Evolutionary conservation across 2,888 invertebrate species (phyloP).

Genomic region (Nipponacmea schrenckii): DNA sequence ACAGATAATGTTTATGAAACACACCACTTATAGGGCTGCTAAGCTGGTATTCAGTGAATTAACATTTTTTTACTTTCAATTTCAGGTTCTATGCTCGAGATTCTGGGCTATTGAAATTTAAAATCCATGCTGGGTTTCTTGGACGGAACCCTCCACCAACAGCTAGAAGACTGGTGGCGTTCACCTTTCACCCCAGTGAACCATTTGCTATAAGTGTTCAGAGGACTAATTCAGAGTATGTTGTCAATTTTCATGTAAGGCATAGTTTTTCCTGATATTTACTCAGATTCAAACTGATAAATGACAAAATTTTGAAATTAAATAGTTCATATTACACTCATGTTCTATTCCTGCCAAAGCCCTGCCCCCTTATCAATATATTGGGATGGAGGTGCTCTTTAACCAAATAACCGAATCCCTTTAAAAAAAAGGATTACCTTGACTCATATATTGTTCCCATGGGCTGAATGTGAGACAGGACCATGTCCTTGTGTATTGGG

Average conservation of each 20-base stretch:
- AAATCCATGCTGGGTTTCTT: slow-evolving; percentile 75
- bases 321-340: too few relatives aligned
- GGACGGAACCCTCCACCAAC: slow-evolving; percentile 72
- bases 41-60: neutral
- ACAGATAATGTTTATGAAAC: neutral
- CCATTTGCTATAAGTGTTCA: slow-evolving; percentile 96
- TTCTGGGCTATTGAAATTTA: slow-evolving; percentile 81
- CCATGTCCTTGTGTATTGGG: too few relatives aligned
- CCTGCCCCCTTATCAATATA: too few relatives aligned
- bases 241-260: slow-evolving; percentile 93
- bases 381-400: too few relatives aligned
- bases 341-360: too few relatives aligned
- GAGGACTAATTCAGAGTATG: slow-evolving; percentile 89
- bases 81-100: slow-evolving; percentile 86
- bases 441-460: too few relatives aligned
- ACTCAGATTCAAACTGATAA: too few relatives aligned
- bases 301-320: too few relatives aligned
- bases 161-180: slow-evolving; percentile 85
- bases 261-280: slow-evolving; percentile 66
- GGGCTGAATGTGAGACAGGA: too few relatives aligned
- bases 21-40: neutral
- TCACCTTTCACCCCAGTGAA: slow-evolving; percentile 95
- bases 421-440: too few relatives aligned
- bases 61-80: slow-evolving; percentile 26
- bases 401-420: too few relatives aligned